Percentiles rank a stretch among this genome's conserved stretches.
These are phyloP conservation scores for Corythornis cristatus DNA, from an alignment of 2,113 vertebrate genomes.

Conservation along the genomic window DNA sequence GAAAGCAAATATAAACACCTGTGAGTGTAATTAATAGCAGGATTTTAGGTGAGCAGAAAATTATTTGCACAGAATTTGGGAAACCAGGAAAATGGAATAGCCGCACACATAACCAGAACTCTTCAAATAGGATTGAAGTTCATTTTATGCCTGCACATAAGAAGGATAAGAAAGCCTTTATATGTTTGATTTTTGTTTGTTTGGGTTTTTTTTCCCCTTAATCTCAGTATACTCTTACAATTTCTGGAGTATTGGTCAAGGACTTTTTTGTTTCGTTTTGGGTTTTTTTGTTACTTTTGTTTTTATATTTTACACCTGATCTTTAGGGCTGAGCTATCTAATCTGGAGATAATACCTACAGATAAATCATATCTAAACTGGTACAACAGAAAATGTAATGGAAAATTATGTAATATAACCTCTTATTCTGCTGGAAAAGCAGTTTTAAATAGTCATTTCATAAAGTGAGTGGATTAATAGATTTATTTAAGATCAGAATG, in stretches of 20 bases:
- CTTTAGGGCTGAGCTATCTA: neutral
- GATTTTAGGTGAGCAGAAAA: neutral
- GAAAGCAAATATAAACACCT: neutral
- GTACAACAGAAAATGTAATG: neutral
- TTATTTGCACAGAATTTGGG: neutral
- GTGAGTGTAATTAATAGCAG: neutral
- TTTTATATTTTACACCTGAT: conserved; percentile 14
- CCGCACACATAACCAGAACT: neutral
- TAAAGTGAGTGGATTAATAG: neutral
- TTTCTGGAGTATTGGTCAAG: neutral
- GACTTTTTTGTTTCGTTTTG: neutral
- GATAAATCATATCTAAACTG: neutral
- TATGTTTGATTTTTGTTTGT: neutral
- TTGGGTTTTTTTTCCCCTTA: neutral
- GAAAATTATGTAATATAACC: neutral
- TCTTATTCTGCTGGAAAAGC: neutral
- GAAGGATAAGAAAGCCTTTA: neutral
- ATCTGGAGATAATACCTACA: conserved; percentile 20
- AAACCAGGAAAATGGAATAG: neutral
- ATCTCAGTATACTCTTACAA: neutral
- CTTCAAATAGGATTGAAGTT: neutral
- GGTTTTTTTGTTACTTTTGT: neutral
- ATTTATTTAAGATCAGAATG: neutral
- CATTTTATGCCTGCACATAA: neutral
- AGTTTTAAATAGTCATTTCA: neutral